Conservation (phyloP, 2,797 vertebrate species). For the Falco naumanni region DNA sequence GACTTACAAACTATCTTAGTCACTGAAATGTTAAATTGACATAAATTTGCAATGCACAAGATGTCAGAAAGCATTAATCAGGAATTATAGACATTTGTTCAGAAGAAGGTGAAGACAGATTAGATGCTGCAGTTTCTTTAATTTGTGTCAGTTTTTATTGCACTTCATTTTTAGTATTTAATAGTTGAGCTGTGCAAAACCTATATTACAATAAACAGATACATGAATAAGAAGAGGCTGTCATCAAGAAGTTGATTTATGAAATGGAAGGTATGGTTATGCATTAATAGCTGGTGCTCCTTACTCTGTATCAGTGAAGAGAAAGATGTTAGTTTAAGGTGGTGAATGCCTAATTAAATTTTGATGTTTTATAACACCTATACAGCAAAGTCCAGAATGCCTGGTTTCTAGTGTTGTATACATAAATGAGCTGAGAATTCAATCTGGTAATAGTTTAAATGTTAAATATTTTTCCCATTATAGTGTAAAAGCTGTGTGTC, state of each 20-base stretch:
- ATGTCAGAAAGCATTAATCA: conserved; percentile 24
- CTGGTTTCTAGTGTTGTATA: not conserved
- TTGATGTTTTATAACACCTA: not conserved
- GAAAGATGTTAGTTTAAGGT: not conserved
- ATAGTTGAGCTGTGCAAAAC: not conserved
- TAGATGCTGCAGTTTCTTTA: not conserved
- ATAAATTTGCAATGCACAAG: not conserved
- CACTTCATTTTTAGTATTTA: not conserved
- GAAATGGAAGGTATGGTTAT: not conserved
- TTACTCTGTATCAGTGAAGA: not conserved
- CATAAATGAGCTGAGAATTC: not conserved
- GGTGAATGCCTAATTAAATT: not conserved
- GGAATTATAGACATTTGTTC: not conserved
- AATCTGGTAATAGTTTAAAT: not conserved
- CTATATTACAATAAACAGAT: not conserved
- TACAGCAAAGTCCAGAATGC: not conserved
- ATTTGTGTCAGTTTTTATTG: conserved; percentile 1
- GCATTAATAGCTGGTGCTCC: not conserved
- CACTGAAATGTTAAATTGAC: conserved; percentile 14
- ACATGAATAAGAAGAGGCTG: not conserved
- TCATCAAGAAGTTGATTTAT: not conserved
- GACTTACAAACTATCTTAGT: not conserved
- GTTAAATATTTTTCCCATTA: not conserved
- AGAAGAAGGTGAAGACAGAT: not conserved
- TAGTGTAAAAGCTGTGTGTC: not conserved